Conservation (phyloP, 2,888 invertebrate genomes). For the Andrena trimmerana region DNA sequence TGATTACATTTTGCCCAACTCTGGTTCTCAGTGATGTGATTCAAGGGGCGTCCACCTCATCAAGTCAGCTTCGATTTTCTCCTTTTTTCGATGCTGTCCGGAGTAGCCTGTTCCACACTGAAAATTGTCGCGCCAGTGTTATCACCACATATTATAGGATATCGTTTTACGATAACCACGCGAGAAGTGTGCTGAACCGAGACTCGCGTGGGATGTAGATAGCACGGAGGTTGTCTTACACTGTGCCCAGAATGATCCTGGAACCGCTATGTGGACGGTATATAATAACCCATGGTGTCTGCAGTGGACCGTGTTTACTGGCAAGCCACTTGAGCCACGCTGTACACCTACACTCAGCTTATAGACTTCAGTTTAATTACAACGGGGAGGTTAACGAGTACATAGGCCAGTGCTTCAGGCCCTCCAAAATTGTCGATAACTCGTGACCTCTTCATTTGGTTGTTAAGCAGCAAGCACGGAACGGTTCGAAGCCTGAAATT, state of each 20-base stretch:
- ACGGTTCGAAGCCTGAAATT: not conserved
- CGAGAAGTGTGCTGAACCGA: constrained; percentile 13
- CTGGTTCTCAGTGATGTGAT: not conserved
- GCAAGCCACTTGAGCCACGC: constrained; percentile 72
- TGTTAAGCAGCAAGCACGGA: constrained; percentile 27
- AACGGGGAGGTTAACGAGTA: constrained; percentile 63
- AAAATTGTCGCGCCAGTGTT: constrained; percentile 38
- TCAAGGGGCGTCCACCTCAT: not conserved
- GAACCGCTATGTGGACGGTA: constrained; percentile 47
- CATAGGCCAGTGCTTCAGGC: constrained; percentile 50
- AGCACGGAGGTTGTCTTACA: constrained; percentile 52
- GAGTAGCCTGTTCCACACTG: not conserved
- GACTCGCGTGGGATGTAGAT: constrained; percentile 30
- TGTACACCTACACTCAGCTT: constrained; percentile 63
- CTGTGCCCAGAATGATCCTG: constrained; percentile 39
- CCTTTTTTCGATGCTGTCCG: not conserved
- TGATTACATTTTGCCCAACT: no score
- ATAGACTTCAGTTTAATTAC: constrained; percentile 79
- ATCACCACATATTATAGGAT: constrained; percentile 13
- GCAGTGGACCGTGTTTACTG: constrained; percentile 61
- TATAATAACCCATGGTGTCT: constrained; percentile 68
- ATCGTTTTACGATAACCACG: constrained; percentile 24
- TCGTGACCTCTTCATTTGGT: constrained; percentile 50
- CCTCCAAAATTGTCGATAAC: constrained; percentile 66
- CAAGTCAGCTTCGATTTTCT: not conserved